phyloP scores from a whole-genome alignment of 2,888 invertebrate species.

The Lymantria dispar region DNA sequence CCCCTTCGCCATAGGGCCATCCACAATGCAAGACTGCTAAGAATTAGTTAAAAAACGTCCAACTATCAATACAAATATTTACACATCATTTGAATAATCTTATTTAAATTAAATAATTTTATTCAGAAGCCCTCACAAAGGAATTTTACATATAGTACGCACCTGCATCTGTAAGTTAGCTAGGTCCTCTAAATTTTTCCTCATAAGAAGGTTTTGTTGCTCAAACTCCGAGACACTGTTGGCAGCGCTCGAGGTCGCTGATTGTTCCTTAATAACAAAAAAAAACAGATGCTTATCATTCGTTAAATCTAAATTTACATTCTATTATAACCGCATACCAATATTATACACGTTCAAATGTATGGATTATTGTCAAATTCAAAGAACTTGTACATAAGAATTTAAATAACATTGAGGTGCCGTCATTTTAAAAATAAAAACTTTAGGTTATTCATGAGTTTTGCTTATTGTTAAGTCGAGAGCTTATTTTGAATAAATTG shows the following conservation, averaged over 20 bases:
- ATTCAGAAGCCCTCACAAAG: no score
- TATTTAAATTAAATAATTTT: no score
- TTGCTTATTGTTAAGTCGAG: constrained; percentile 1
- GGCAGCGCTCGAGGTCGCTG: constrained; percentile 76
- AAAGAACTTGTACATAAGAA: constrained; percentile 26
- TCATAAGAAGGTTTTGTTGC: constrained; percentile 74
- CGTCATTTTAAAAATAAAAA: constrained; percentile 23
- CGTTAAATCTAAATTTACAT: constrained; percentile 30
- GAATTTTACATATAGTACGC: constrained; percentile 14
- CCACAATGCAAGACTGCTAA: no score
- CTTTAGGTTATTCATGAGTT: constrained; percentile 12
- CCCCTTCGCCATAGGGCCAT: no score
- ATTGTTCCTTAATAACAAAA: constrained; percentile 63
- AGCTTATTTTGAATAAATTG: background rate
- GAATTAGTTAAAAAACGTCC: no score
- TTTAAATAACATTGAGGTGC: constrained; percentile 26
- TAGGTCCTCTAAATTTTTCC: constrained; percentile 76
- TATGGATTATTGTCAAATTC: constrained; percentile 30
- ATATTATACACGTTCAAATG: constrained; percentile 23
- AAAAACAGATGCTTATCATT: constrained; percentile 24
- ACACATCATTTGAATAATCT: no score
- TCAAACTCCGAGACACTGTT: constrained; percentile 79
- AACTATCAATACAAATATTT: no score
- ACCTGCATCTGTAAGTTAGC: constrained; percentile 80
- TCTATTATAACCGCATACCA: constrained; percentile 34